A percentile compares a stretch with the other conserved stretches of the same genome.
Evolutionary conservation across 2,888 invertebrate species (phyloP).

Genomic region (Choreutis nemorana): DNA sequence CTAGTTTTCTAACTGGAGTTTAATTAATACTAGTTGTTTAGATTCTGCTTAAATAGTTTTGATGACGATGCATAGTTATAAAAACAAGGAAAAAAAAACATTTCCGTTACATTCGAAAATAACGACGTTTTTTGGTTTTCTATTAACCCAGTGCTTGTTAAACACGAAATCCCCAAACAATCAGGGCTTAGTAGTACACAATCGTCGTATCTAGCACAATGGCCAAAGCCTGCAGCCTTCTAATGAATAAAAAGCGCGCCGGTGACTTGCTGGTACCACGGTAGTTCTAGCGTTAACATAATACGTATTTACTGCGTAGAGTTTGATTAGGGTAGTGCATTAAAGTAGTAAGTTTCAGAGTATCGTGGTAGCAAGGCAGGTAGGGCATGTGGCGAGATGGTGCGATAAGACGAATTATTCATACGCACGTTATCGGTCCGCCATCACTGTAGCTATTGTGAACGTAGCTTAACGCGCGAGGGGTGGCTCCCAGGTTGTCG

Average conservation of each 20-base stretch:
- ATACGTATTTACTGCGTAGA: background rate
- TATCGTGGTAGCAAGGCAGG: slow-evolving; percentile 53
- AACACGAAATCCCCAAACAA: slow-evolving; percentile 50
- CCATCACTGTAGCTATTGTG: slow-evolving; percentile 61
- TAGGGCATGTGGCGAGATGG: slow-evolving; percentile 66
- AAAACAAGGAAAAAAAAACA: no score
- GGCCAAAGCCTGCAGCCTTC: slow-evolving; percentile 52
- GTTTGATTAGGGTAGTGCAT: slow-evolving; percentile 11
- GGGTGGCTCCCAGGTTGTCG: slow-evolving; percentile 58
- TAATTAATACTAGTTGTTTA: no score
- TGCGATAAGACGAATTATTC: slow-evolving; percentile 64
- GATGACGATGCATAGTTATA: no score
- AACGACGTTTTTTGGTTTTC: slow-evolving; percentile 47
- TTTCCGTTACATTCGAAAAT: no score
- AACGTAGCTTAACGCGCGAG: slow-evolving; percentile 50
- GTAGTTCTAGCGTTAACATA: slow-evolving; percentile 3
- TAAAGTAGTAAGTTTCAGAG: slow-evolving; percentile 27
- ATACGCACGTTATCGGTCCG: slow-evolving; percentile 60
- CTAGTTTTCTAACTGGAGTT: no score
- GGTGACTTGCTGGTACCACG: slow-evolving; percentile 40
- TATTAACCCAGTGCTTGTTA: slow-evolving; percentile 35
- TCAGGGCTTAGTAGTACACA: slow-evolving; percentile 50
- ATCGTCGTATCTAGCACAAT: slow-evolving; percentile 53
- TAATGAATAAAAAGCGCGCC: slow-evolving; percentile 58
- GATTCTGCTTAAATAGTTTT: no score